Conservation (phyloP, 2,888 invertebrate species). For the Galeopsomyia nigrocyanea region DNA sequence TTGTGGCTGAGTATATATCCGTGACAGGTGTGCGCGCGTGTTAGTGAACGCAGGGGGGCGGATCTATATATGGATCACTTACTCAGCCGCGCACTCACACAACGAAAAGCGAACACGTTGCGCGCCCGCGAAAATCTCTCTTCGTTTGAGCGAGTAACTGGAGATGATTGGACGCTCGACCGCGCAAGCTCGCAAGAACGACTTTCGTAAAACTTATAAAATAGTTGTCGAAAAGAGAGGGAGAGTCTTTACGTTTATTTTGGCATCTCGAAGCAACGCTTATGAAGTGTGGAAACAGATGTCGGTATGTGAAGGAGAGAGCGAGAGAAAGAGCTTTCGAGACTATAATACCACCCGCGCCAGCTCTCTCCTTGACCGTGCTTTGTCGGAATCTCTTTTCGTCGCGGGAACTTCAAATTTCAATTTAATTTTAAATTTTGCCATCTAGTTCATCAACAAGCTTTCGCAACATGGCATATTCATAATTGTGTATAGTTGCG, state of each 20-base stretch:
- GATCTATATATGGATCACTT: slow-evolving; percentile 66
- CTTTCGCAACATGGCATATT: too few species aligned
- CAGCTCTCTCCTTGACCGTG: too few species aligned
- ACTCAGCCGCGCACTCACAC: slow-evolving; percentile 52
- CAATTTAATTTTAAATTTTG: too few species aligned
- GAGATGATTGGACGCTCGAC: slow-evolving; percentile 45
- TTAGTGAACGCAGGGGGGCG: slow-evolving; percentile 62
- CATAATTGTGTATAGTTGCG: not conserved
- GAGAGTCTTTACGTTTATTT: slow-evolving; percentile 24
- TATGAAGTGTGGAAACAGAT: slow-evolving; percentile 7
- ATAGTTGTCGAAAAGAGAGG: slow-evolving; percentile 10
- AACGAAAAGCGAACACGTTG: slow-evolving; percentile 8
- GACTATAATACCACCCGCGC: not conserved
- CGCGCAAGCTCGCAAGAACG: slow-evolving; percentile 14
- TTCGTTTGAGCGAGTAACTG: slow-evolving; percentile 48
- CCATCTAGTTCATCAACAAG: too few species aligned
- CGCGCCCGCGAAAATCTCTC: slow-evolving; percentile 21
- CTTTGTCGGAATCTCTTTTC: too few species aligned
- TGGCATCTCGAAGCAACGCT: slow-evolving; percentile 11
- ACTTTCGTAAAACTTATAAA: slow-evolving; percentile 38
- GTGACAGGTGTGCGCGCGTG: slow-evolving; percentile 62
- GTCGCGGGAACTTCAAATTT: too few species aligned
- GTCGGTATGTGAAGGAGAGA: not conserved
- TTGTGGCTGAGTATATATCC: slow-evolving; percentile 65
- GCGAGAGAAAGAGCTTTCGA: not conserved